Conservation (phyloP, 2,113 vertebrate genomes). For the Malurus cyaneus region DNA sequence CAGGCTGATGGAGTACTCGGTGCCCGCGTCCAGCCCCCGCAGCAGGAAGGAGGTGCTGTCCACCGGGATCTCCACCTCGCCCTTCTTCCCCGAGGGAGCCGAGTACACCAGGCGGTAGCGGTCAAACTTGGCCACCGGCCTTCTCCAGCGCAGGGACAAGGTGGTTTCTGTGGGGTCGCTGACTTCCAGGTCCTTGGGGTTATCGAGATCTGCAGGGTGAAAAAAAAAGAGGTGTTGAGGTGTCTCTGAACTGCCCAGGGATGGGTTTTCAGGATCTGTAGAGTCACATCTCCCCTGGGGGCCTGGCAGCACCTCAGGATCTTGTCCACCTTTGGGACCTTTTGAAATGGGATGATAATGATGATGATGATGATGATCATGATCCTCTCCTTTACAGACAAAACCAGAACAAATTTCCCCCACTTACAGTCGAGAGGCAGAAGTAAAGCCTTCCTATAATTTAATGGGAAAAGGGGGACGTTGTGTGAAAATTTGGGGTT, state of each 20-base stretch:
- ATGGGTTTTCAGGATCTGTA: neutral
- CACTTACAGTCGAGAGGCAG: neutral
- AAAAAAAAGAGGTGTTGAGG: neutral
- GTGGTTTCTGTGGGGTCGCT: slow-evolving; percentile 81
- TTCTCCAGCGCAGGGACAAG: slow-evolving; percentile 83
- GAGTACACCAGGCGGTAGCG: slow-evolving; percentile 80
- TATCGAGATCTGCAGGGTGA: slow-evolving; percentile 82
- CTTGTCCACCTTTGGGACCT: neutral
- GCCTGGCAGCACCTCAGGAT: neutral
- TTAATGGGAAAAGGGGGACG: neutral
- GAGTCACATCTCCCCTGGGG: too few relatives aligned
- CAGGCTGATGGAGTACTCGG: slow-evolving; percentile 85
- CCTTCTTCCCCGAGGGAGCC: slow-evolving; percentile 66
- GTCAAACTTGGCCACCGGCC: slow-evolving; percentile 87
- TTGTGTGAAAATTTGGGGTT: neutral
- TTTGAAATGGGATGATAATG: neutral
- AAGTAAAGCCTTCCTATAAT: neutral
- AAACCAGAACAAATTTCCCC: neutral
- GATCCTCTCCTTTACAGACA: neutral
- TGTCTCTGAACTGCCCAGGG: neutral
- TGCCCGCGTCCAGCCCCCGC: slow-evolving; percentile 77
- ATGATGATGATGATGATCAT: neutral
- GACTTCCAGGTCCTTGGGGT: slow-evolving; percentile 86
- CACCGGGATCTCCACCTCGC: slow-evolving; percentile 76
- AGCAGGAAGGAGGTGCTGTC: slow-evolving; percentile 78